phyloP scores from a whole-genome alignment of 2,113 vertebrate genomes.

The Mustela nigripes region DNA sequence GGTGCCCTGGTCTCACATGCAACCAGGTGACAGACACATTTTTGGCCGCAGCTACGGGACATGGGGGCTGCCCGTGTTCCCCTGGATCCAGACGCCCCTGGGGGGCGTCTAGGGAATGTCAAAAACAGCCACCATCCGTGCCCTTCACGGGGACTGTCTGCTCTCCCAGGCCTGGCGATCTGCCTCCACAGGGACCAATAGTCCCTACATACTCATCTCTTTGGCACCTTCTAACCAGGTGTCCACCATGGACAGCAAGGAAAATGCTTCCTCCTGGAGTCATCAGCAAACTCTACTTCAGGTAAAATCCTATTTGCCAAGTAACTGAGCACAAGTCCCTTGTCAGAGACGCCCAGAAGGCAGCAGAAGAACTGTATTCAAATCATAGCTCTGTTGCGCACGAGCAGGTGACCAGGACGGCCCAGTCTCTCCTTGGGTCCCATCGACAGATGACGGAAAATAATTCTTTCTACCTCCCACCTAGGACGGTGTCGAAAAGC shows the following conservation, averaged over 20 bases:
- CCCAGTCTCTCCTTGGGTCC: background rate
- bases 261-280: background rate
- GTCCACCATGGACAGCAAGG: background rate
- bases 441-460: too few species aligned
- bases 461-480: background rate
- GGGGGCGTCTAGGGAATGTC: background rate
- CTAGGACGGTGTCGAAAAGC: background rate
- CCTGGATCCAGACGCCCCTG: background rate
- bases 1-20: background rate
- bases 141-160: background rate
- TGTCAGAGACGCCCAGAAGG: background rate
- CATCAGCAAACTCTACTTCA: background rate
- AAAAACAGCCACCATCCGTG: background rate
- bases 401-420: rapidly evolving
- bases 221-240: background rate
- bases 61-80: background rate
- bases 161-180: background rate
- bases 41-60: background rate
- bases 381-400: rapidly evolving
- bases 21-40: background rate
- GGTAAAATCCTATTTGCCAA: background rate
- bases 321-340: background rate
- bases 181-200: background rate
- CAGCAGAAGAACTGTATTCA: background rate
- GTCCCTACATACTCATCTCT: background rate